A percentile compares a stretch with the other conserved stretches of the same genome.
phyloP scores from a whole-genome alignment of 2,888 invertebrate genomes.

The Mantis religiosa region DNA sequence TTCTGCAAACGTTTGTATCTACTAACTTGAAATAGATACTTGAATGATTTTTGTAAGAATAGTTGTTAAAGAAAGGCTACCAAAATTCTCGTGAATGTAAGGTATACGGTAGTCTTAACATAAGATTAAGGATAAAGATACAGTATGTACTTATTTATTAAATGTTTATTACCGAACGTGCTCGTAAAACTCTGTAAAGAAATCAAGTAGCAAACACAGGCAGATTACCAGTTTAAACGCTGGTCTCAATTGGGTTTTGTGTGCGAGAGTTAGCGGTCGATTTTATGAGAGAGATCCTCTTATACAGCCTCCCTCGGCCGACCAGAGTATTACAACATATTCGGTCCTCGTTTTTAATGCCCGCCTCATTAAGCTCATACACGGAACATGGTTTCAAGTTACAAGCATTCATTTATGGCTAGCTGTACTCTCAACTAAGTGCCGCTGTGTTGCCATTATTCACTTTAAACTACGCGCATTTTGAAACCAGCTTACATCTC shows the following conservation, averaged over 20 bases:
- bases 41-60: no score
- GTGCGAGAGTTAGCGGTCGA: neutral
- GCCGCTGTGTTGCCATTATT: neutral
- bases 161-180: no score
- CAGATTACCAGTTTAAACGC: neutral
- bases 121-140: no score
- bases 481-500: neutral
- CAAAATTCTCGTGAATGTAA: no score
- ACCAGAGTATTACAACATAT: neutral
- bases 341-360: neutral
- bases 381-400: neutral
- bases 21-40: no score
- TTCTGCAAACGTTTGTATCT: no score
- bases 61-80: no score
- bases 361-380: neutral
- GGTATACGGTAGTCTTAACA: no score
- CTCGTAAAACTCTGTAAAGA: neutral
- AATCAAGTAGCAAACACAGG: neutral
- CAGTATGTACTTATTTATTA: no score
- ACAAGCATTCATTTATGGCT: neutral
- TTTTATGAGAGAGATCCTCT: neutral
- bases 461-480: neutral
- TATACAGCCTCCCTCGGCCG: neutral
- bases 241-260: neutral
- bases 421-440: neutral